Conservation (phyloP, 2,797 vertebrate genomes). For the Anomalospiza imberbis region DNA sequence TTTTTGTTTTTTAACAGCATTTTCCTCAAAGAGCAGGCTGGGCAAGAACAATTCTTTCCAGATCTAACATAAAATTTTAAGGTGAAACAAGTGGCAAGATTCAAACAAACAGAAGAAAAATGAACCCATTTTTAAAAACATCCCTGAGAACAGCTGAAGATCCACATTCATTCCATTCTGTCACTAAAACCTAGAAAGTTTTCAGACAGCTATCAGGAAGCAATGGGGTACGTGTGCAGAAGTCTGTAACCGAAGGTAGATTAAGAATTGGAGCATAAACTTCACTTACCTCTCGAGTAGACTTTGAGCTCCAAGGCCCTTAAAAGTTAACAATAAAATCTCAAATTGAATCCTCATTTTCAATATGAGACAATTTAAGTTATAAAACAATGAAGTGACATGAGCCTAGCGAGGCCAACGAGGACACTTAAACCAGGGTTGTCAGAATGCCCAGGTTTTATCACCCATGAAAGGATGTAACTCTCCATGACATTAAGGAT, state of each 20-base stretch:
- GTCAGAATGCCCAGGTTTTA: slow-evolving; percentile 74
- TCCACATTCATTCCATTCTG: background rate
- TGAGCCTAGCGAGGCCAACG: slow-evolving; percentile 74
- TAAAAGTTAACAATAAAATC: slow-evolving; percentile 81
- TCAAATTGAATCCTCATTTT: slow-evolving; percentile 77
- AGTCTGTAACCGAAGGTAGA: slow-evolving; percentile 67
- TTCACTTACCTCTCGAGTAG: slow-evolving; percentile 68
- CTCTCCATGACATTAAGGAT: slow-evolving; percentile 77
- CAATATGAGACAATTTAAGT: slow-evolving; percentile 73
- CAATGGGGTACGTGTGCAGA: slow-evolving; percentile 32
- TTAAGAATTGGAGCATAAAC: slow-evolving; percentile 75
- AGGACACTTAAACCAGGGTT: slow-evolving; percentile 73
- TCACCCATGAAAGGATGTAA: slow-evolving; percentile 76
- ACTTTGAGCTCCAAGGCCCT: slow-evolving; percentile 73
- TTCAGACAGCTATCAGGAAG: slow-evolving; percentile 44
- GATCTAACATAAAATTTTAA: slow-evolving; percentile 24
- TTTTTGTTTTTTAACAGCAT: slow-evolving; percentile 47
- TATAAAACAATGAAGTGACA: slow-evolving; percentile 78
- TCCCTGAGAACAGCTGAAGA: background rate
- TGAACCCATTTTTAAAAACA: slow-evolving; percentile 19
- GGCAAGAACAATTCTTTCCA: slow-evolving; percentile 27
- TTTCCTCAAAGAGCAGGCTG: slow-evolving; percentile 49
- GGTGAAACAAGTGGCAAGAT: slow-evolving; percentile 41
- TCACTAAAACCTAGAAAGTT: slow-evolving; percentile 29
- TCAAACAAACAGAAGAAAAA: slow-evolving; percentile 54